Base-by-base conservation (phyloP, 2,113 vertebrate species). In the Porphyrio hochstetteri region DNA sequence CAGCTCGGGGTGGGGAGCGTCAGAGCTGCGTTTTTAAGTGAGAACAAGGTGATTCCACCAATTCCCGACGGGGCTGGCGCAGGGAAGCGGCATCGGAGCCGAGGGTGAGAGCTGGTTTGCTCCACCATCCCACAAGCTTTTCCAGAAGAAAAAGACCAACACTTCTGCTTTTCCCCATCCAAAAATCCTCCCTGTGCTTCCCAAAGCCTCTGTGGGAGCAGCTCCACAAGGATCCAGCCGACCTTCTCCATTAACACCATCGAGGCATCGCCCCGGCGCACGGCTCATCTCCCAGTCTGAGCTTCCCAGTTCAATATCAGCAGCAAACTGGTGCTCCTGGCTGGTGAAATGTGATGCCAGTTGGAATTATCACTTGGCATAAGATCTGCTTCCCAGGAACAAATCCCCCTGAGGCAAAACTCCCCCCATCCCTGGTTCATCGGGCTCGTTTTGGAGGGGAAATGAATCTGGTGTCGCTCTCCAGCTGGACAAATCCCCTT, bases 181-280 rank as follows among this genome's bases (percentile, higher is more conserved):
- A 6, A 46, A 42, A 18, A 38, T 16, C 12, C 29, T 20, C 8
- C 28, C 69, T 15, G 11, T 10, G 5, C 18, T 61, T 13, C 20
- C 33, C 35, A 7, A 70, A 13, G 14, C 46, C 46, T 15, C 3
- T 2, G 5, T 7, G 46, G 1, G 7, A 52, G 48, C 5, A 5
- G n/a, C 13, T 50, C 48, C 21, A 21, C 24, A 25, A 52, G 50
- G 50, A 52, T 52, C 50, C 50, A 25, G 14, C 23, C 13, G 3
- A 52, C 50, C 24, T 52, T 52, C 50, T 24, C 21, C 21, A 24
- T 11, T 44, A 9, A 18, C 4, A 24, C 7, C 20, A 2, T 9
- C 2, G 23, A 48, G 44, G 11, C 67, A 19, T 35, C 8, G 33
- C 67, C 33, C 11, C 8, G 5, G 9, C 2, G 44, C 11, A 9